Percentiles rank a stretch among this genome's conserved stretches.
phyloP scores from a whole-genome alignment of 53 echinoderm and acorn worm genomes.

The Echinarachnius parma region DNA sequence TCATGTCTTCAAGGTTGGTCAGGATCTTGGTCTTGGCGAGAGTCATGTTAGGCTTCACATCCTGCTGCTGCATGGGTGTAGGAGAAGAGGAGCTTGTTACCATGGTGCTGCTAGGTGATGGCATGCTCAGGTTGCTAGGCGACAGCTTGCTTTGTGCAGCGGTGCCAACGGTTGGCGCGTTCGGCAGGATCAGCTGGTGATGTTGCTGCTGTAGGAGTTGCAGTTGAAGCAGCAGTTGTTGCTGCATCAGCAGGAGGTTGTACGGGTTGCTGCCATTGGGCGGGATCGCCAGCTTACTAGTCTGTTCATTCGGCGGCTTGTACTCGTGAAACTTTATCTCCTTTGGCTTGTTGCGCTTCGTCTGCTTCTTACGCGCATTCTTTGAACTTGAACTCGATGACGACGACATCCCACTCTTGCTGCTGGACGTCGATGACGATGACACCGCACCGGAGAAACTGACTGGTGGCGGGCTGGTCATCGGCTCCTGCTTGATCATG shows the following conservation, averaged over 20 bases:
- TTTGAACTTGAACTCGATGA: conserved; percentile 45
- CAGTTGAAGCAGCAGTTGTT: conserved; percentile 89
- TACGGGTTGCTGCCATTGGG: conserved; percentile 64
- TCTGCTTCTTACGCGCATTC: conserved; percentile 81
- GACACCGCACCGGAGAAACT: conserved; percentile 33
- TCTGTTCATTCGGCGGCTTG: conserved; percentile 92
- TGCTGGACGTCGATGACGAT: conserved; percentile 45
- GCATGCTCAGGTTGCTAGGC: conserved; percentile 1
- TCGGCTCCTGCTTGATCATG: conserved; percentile 74
- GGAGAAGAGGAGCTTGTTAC: conserved; percentile 61
- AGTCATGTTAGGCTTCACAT: conserved; percentile 21
- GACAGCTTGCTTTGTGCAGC: conserved; percentile 34
- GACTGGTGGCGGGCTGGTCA: conserved; percentile 76
- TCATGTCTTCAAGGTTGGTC: conserved; percentile 92
- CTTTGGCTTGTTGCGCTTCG: conserved; percentile 89
- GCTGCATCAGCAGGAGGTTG: conserved; percentile 88
- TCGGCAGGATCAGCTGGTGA: conserved; percentile 74
- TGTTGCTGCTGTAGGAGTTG: conserved; percentile 89
- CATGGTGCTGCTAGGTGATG: conserved; percentile 43
- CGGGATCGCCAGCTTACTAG: conserved; percentile 58
- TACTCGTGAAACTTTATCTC: conserved; percentile 99
- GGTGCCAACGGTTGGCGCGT: conserved; percentile 55
- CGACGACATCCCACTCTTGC: conserved; percentile 20
- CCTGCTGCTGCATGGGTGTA: conserved; percentile 24
- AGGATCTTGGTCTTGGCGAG: conserved; percentile 59